Evolutionary conservation across 2,888 invertebrate species (phyloP).

Genomic region (Lucinisca nassula): DNA sequence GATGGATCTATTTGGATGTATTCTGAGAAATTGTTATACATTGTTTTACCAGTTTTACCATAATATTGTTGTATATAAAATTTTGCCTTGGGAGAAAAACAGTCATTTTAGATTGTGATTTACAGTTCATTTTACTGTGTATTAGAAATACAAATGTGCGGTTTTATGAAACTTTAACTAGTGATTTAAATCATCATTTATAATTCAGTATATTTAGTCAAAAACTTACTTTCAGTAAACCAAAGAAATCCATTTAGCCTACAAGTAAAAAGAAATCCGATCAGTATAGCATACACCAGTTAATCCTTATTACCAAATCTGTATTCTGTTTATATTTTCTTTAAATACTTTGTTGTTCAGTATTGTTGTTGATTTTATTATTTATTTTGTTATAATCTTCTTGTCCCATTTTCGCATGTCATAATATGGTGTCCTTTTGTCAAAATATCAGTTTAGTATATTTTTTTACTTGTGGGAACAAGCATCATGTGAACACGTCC

Average conservation of each 20-base stretch:
- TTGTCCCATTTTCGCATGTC: not conserved
- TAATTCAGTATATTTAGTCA: not conserved
- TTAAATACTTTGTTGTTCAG: not conserved
- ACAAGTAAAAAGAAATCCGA: not conserved
- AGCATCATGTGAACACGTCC: too few relatives aligned
- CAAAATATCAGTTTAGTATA: too few relatives aligned
- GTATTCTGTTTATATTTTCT: not conserved
- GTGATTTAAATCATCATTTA: not conserved
- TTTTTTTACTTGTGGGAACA: too few relatives aligned
- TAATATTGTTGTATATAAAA: not conserved
- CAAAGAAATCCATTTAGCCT: not conserved
- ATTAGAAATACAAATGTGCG: not conserved
- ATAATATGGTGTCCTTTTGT: too few relatives aligned
- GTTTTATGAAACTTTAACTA: not conserved
- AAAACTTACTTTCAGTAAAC: not conserved
- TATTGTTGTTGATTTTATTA: not conserved
- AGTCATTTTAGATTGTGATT: constrained; percentile 6
- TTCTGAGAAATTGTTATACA: not conserved
- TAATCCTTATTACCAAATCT: not conserved
- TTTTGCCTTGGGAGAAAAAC: not conserved
- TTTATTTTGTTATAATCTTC: not conserved
- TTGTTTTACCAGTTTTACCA: constrained; percentile 4
- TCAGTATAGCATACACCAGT: not conserved
- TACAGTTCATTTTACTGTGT: not conserved
- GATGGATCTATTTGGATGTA: not conserved